Evolutionary conservation across 2,888 invertebrate species (phyloP), one percentile per base, ranked within the genome.

Genomic region (Macrosiphum euphorbiae): DNA sequence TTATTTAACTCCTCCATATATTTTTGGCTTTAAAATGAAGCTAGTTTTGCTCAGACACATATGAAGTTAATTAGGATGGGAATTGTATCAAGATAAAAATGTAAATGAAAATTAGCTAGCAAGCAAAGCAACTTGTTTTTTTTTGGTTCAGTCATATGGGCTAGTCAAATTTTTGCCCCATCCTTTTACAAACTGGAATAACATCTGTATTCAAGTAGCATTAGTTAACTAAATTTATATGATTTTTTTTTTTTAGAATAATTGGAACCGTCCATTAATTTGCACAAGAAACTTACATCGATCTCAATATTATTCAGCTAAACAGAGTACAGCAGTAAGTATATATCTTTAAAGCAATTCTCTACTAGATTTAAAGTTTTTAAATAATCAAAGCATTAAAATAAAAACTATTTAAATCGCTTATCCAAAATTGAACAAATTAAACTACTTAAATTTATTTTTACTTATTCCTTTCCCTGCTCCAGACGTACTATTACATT

Each of bases 271-370:
- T 47, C 94, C 95, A 44, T 86, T 94, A 58, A 93, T 95, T 95
- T 94, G 91, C 52, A 96, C 96, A 84, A 95, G 96, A 96, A 94
- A 95, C 47, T 86, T 90, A 86, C 26, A 90, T 67, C 92, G 78
- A 88, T 78, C 88, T 67, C n/a, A 87, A 50, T n/a, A 94, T 35
- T 86, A 86, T 90, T 90, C 61, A 47, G 86, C 90, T 8, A 90
- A 94, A 47, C 58, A 47, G 26, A 67, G 20, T 92, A 35, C 87
- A 92, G 28, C 94, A 52, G 94, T 94, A 94, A 90, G 35, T 86
- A 90, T 58, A 78, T 52, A 67, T 52, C 7, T 35, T 10, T 10
- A 44, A 44, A 58, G 41, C 2, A 16, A 61, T 44, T 55, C 7
- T 10, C 20, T 52, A 50, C 47, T 1, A n/a, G n/a, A 52, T n/a